These are phyloP conservation scores for Elanus axillaris DNA, from an alignment of 2,113 vertebrate species.

Conservation along the genomic window DNA sequence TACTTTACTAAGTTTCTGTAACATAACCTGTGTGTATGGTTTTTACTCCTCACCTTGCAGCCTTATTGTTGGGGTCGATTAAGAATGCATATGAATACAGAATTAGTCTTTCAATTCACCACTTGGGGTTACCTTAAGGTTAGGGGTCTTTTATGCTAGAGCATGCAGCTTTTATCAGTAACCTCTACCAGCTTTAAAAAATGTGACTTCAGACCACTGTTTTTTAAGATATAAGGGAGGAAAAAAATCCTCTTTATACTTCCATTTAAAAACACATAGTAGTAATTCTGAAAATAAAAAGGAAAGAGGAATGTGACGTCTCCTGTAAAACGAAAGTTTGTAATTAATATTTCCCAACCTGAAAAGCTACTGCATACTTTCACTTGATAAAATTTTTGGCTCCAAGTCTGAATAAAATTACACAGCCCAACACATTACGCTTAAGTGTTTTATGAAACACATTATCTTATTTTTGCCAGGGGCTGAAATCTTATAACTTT, in stretches of 20 bases:
- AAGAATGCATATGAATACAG: background rate
- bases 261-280: background rate
- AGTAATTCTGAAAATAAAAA: background rate
- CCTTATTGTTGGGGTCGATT: background rate
- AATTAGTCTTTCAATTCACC: background rate
- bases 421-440: background rate
- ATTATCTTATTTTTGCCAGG: background rate
- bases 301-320: background rate
- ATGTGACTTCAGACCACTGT: background rate
- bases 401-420: constrained; percentile 9
- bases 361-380: background rate
- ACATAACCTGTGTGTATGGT: background rate
- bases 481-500: background rate
- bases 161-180: accelerated
- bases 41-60: background rate
- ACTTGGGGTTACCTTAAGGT: background rate
- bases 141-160: background rate
- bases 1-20: background rate
- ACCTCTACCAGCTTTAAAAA: background rate
- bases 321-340: background rate
- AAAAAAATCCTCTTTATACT: background rate
- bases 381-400: background rate
- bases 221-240: background rate
- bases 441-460: background rate
- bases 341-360: background rate